phyloP scores from a whole-genome alignment of 1,140 invertebrate genomes.

The Heterodera carotae region DNA sequence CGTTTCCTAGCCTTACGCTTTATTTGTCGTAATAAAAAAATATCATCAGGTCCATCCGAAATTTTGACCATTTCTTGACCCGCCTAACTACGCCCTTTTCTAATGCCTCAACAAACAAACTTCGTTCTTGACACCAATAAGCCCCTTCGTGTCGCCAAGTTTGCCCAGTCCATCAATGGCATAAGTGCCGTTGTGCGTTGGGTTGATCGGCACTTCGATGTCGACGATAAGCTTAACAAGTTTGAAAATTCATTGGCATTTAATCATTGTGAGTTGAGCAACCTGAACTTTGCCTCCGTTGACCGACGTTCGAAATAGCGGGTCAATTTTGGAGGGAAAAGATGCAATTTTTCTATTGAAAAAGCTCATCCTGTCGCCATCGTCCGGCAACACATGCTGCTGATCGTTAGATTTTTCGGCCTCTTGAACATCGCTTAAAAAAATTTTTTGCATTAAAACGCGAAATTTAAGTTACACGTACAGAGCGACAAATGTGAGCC shows the following conservation, averaged over 20 bases:
- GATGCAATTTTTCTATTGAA: not conserved
- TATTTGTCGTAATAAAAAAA: too few relatives aligned
- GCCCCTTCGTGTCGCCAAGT: not conserved
- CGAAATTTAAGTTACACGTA: not conserved
- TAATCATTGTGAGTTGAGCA: not conserved
- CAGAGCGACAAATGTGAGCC: not conserved
- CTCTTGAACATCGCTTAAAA: not conserved
- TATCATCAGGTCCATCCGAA: not conserved
- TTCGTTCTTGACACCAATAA: not conserved
- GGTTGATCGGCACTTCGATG: slow-evolving; percentile 13
- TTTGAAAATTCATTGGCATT: not conserved
- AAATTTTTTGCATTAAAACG: not conserved
- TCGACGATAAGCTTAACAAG: not conserved
- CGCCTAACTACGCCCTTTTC: not conserved
- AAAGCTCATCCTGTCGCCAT: not conserved
- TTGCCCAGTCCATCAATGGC: not conserved
- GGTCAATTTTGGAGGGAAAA: not conserved
- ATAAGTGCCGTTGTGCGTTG: slow-evolving; percentile 4
- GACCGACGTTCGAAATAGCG: not conserved
- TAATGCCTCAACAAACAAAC: not conserved
- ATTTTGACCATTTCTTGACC: not conserved
- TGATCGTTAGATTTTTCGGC: not conserved
- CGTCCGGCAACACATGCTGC: not conserved
- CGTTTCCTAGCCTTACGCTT: too few relatives aligned
- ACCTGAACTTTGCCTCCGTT: not conserved